These are phyloP conservation scores for Sepioteuthis lessoniana DNA, from an alignment of 2,888 invertebrate genomes.

Conservation along the genomic window DNA sequence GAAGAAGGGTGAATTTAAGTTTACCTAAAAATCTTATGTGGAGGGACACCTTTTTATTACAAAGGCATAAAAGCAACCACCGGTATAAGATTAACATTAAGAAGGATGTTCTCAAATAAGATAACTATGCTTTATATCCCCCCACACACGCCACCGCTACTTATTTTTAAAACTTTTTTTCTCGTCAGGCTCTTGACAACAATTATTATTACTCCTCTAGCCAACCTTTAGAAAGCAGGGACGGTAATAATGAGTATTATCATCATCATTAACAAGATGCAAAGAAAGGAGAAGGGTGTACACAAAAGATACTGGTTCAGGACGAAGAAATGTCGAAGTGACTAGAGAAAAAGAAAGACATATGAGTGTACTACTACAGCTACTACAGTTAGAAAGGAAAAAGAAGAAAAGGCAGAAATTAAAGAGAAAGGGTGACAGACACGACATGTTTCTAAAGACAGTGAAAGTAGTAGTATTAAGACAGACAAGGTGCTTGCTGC, in stretches of 20 bases:
- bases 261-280: not conserved
- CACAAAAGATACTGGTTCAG: not conserved
- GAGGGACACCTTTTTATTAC: not conserved
- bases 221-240: too few species aligned
- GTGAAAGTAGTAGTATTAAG: not conserved
- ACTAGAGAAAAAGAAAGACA: not conserved
- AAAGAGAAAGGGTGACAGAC: not conserved
- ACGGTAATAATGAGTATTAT: too few species aligned
- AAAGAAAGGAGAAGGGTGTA: not conserved
- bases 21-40: not conserved
- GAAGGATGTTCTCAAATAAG: not conserved
- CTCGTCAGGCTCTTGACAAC: too few species aligned
- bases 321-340: slow-evolving; percentile 9
- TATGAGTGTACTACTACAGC: not conserved
- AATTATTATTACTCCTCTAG: too few species aligned
- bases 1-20: not conserved
- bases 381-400: not conserved
- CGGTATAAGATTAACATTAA: not conserved
- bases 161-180: too few species aligned
- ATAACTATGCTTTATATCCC: too few species aligned
- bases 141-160: too few species aligned
- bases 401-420: not conserved
- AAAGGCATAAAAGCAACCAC: not conserved
- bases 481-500: not conserved
- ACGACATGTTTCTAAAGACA: not conserved